phyloP scores from a whole-genome alignment of 2,888 invertebrate genomes.

The Conistra vaccinii region DNA sequence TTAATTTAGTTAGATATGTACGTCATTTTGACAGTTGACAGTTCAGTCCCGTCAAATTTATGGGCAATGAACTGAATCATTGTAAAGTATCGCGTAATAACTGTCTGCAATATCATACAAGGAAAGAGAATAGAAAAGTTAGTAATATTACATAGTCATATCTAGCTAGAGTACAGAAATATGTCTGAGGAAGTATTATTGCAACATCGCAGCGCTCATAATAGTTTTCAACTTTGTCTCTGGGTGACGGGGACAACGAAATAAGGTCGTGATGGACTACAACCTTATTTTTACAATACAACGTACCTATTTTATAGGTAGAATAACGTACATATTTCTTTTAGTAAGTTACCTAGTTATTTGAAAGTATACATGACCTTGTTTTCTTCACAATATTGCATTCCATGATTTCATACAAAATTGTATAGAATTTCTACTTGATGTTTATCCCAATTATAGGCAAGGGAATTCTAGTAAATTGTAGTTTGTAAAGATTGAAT shows the following conservation, averaged over 20 bases:
- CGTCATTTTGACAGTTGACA: not conserved
- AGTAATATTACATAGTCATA: too few species aligned
- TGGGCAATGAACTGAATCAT: not conserved
- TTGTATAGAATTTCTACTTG: not conserved
- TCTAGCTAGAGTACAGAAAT: not conserved
- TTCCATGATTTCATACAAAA: conserved; percentile 6
- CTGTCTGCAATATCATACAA: not conserved
- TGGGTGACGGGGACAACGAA: not conserved
- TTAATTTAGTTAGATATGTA: not conserved
- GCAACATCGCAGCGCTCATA: not conserved
- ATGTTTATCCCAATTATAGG: not conserved
- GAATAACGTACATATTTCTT: not conserved
- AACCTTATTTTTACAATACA: not conserved
- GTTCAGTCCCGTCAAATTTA: not conserved
- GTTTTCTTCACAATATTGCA: not conserved
- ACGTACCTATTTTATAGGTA: not conserved
- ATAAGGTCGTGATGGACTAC: not conserved
- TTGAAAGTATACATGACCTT: not conserved
- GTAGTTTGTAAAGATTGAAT: not conserved
- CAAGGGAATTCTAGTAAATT: conserved; percentile 3
- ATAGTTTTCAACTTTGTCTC: not conserved
- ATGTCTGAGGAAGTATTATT: not conserved
- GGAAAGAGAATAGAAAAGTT: not conserved
- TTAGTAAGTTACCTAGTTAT: not conserved
- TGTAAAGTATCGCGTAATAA: not conserved